Percentiles rank a stretch among this genome's conserved stretches.
Conservation (phyloP, 2,888 invertebrate genomes). For the Colletes collaris region DNA sequence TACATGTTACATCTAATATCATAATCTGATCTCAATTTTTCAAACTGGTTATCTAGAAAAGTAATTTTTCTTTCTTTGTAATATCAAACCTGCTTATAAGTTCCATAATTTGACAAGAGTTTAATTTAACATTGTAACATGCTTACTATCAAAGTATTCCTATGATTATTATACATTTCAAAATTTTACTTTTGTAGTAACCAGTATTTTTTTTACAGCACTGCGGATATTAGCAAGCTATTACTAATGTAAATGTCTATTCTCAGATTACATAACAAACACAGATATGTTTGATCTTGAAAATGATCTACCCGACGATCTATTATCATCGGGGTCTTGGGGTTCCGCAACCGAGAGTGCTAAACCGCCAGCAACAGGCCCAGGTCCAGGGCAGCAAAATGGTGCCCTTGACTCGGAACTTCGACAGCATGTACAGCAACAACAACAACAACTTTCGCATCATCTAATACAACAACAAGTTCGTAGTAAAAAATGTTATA, state of each 20-base stretch:
- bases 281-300: conserved; percentile 95
- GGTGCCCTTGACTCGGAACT: conserved; percentile 88
- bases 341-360: conserved; percentile 86
- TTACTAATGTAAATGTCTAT: conserved; percentile 66
- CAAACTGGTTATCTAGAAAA: conserved; percentile 62
- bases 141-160: neutral
- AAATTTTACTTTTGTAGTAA: conserved; percentile 60
- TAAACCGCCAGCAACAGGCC: conserved; percentile 93
- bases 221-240: neutral
- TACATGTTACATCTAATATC: conserved; percentile 66
- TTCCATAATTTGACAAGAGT: conserved; percentile 6
- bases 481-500: conserved; percentile 15
- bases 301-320: conserved; percentile 95
- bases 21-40: conserved; percentile 42
- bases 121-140: neutral
- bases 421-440: conserved; percentile 83
- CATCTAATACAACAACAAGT: conserved; percentile 80
- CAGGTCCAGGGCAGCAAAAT: conserved; percentile 91
- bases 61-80: conserved; percentile 15
- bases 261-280: conserved; percentile 91
- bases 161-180: neutral
- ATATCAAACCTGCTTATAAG: neutral
- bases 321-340: conserved; percentile 91
- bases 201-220: conserved; percentile 50
- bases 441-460: conserved; percentile 84